Base-by-base conservation (phyloP, 2,888 invertebrate genomes). In the Pteria penguin region DNA sequence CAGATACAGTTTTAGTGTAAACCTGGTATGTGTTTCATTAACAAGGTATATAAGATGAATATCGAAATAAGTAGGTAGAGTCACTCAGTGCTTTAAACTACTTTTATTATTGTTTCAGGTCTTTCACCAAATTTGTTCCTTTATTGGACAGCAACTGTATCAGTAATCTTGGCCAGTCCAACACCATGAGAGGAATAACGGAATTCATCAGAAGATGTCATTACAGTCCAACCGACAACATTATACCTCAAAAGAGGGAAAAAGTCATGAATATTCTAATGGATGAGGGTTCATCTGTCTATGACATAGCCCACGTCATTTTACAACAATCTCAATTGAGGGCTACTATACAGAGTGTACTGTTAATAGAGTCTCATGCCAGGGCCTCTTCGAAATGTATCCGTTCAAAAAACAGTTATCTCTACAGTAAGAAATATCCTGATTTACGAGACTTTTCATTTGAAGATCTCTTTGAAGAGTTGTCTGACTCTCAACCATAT, bases 361-460 rank as follows among this genome's bases (percentile, higher is more conserved):
- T 45, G 45, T 18, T 45, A 45, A 8, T 14, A 18, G 45, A 45
- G 18, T 45, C 11, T 45, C 18, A 8, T 14, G 45, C 45, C 8
- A 8, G 18, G 18, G 18, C 45, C 8, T 45, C 45, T 45, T 45
- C 18, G 45, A 45, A 45, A 45, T 45, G 45, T 45, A 18, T 45
- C 8, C 8, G 45, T 14, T 45, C 45, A 45, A 8, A 8, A 45
- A 45, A 18, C 45, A 67, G 67, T 31, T 67, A 67, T 11, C 18
- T 67, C 2, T 67, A 32, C 27, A 11, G n/a, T 8, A 65, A 65
- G 27, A 36, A 36, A 24, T 65, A 26, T 22, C 22, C 24, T 52
- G 29, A 18, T 54, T 45, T 67, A 14, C 45, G 31, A 67, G 31
- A 52, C 26, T 65, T 65, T 65, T 24, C 22, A 22, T 65, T 65